Conservation (phyloP, 2,888 invertebrate species). For the Miltochrista miniata region DNA sequence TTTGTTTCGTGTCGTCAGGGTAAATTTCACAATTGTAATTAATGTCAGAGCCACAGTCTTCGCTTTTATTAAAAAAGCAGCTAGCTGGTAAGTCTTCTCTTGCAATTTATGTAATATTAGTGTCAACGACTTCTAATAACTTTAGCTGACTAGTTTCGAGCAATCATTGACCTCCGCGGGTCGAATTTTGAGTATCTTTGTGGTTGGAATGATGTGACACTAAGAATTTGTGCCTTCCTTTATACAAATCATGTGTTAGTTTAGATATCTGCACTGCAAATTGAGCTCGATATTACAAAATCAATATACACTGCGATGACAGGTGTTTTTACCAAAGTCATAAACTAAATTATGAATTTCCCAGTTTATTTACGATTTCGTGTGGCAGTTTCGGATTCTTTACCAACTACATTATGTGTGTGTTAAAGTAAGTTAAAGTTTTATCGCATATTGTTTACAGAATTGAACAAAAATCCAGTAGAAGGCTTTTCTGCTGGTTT, state of each 20-base stretch:
- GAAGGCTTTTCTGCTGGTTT: slow-evolving; percentile 99
- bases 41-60: slow-evolving; percentile 98
- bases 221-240: slow-evolving; percentile 26
- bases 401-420: slow-evolving; percentile 2
- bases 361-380: slow-evolving; percentile 53
- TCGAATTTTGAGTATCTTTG: slow-evolving; percentile 71
- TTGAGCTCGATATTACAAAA: slow-evolving; percentile 54
- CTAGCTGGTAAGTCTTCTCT: slow-evolving; percentile 91
- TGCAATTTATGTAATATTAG: slow-evolving; percentile 42
- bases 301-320: slow-evolving; percentile 74
- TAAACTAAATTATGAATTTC: slow-evolving; percentile 49
- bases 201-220: slow-evolving; percentile 34
- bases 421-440: background rate
- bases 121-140: slow-evolving; percentile 49
- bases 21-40: slow-evolving; percentile 92
- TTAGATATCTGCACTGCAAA: slow-evolving; percentile 24
- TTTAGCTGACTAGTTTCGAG: slow-evolving; percentile 67
- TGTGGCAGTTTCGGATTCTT: slow-evolving; percentile 52
- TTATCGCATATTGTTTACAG: slow-evolving; percentile 83
- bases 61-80: slow-evolving; percentile 97
- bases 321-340: slow-evolving; percentile 63
- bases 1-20: slow-evolving; percentile 89
- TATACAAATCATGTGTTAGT: slow-evolving; percentile 24
- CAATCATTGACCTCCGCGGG: slow-evolving; percentile 81
- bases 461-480: slow-evolving; percentile 99